These are phyloP conservation scores for Cryptops parisi DNA, from an alignment of 2,888 invertebrate genomes.

Conservation along the genomic window DNA sequence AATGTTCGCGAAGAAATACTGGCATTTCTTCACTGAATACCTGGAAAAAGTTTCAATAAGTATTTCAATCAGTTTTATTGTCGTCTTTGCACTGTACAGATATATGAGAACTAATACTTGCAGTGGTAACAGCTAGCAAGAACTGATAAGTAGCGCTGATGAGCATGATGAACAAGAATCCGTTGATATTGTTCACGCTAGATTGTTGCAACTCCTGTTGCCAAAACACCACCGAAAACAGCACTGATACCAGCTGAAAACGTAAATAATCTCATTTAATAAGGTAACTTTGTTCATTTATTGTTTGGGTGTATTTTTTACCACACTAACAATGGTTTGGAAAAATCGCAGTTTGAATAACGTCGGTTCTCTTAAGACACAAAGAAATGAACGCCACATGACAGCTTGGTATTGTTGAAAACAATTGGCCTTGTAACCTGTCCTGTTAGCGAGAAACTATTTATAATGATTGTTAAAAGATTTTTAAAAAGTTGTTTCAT, in stretches of 20 bases:
- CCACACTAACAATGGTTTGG: constrained; percentile 65
- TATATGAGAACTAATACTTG: constrained; percentile 38
- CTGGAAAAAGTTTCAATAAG: constrained; percentile 40
- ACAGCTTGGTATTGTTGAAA: constrained; percentile 75
- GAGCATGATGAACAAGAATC: constrained; percentile 74
- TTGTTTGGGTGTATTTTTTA: neutral
- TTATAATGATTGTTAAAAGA: neutral
- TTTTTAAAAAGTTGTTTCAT: neutral
- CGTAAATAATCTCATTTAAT: neutral
- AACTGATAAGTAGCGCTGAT: constrained; percentile 90
- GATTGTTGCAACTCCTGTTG: constrained; percentile 66
- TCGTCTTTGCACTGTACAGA: neutral
- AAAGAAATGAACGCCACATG: constrained; percentile 78
- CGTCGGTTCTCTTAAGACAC: constrained; percentile 76
- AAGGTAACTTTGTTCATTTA: neutral
- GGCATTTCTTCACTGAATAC: constrained; percentile 81
- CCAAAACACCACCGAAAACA: constrained; percentile 77
- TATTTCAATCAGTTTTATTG: neutral
- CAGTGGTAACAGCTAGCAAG: constrained; percentile 85
- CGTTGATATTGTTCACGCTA: constrained; percentile 88
- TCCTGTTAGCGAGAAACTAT: no score
- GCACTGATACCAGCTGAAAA: constrained; percentile 62
- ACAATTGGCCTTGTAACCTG: constrained; percentile 57
- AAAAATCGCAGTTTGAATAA: constrained; percentile 73
- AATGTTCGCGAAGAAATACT: constrained; percentile 73